Base-by-base conservation (phyloP, 2,888 invertebrate genomes). In the Eupithecia vulgata region DNA sequence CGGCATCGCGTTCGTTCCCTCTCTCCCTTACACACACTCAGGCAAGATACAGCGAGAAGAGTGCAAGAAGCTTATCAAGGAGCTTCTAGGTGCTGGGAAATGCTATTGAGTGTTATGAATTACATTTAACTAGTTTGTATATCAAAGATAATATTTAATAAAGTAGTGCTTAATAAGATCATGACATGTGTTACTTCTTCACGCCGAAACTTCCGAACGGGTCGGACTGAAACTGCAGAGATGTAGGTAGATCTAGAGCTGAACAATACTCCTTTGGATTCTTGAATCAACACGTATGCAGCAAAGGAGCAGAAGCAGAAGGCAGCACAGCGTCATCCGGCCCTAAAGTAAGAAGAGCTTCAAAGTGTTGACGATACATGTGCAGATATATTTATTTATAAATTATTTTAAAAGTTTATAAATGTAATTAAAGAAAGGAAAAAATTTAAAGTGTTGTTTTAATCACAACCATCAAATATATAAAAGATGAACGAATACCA, bases 21-120 rank as follows among this genome's bases (percentile, higher is more conserved):
- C 45, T 34, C 34, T 67, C 34, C 67, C 67, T 8, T 13, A 30
- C 52, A 35, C 48, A 12, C 67, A 67, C 67, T 48, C 67, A 5
- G 67, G 67, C 34, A 67, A 67, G 52, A 5, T 67, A 34, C 5
- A 67, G 13, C 52, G 67, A 0, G 6, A 17, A n/a, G n/a, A 48
- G n/a, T 67, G 67, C 48, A n/a, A 17, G 48, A 15, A 13, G 5
- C 67, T 67, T 35, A 34, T 67, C 15, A 34, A 67, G 10, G 48
- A 34, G 30, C 67, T 67, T n/a, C 12, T 52, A 12, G 52, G 10
- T n/a, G n/a, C 48, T 8, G 67, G 67, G 1, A 25, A 67, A 48
- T 67, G 67, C 67, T 25, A 5, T n/a, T 57, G 5, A 57, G 57
- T 25, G 5, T 57, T 57, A 25, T 12, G 1, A 12, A 52, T 21